Percentiles rank a stretch among this genome's conserved stretches.
Conservation (phyloP, 92 coral and sea anemone species). For the Phenganax subtilis region DNA sequence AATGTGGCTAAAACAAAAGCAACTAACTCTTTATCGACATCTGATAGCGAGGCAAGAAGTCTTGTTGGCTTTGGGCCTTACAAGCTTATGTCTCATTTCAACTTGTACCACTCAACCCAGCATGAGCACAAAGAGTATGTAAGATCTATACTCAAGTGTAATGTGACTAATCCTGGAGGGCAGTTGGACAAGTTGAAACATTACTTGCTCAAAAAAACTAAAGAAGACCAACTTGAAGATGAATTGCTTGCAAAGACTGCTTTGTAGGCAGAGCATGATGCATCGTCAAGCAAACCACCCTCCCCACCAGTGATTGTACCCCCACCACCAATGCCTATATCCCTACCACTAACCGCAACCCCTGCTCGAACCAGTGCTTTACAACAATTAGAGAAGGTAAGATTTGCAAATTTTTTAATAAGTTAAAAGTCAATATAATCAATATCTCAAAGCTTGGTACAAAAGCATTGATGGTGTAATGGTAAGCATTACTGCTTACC, state of each 20-base stretch:
- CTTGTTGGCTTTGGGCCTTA: neutral
- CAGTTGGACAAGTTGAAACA: constrained; percentile 30
- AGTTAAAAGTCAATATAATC: neutral
- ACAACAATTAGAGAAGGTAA: neutral
- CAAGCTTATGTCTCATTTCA: constrained; percentile 12
- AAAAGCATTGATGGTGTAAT: constrained; percentile 10
- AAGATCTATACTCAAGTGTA: neutral
- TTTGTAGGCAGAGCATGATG: neutral
- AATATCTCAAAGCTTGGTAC: neutral
- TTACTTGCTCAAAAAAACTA: neutral
- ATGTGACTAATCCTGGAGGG: constrained; percentile 37
- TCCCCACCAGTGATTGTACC: neutral
- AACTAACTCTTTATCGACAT: too few species aligned
- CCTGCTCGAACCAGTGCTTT: neutral
- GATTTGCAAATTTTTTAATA: neutral
- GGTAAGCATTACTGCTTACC: neutral
- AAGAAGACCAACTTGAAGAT: constrained; percentile 3
- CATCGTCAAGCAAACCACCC: neutral
- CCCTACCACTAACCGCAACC: neutral
- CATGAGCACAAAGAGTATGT: constrained; percentile 21
- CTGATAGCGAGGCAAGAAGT: too few species aligned
- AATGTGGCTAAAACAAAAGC: too few species aligned
- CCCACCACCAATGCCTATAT: neutral
- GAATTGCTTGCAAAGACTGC: constrained; percentile 14
- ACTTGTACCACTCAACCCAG: constrained; percentile 14